phyloP scores from a whole-genome alignment of 2,888 invertebrate species.

The Drosophila cracens region DNA sequence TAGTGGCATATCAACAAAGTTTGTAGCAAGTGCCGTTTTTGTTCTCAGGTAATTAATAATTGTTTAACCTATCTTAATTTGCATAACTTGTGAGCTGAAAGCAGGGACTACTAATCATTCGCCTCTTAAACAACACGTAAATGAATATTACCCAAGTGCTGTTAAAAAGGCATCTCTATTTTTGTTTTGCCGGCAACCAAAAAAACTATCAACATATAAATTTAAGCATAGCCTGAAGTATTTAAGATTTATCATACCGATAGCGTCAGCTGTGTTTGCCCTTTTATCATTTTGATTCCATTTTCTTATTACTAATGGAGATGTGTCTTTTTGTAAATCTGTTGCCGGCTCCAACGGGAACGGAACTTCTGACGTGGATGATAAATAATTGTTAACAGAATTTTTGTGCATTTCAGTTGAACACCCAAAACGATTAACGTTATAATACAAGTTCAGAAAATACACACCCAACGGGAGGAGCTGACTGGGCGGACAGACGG shows the following conservation, averaged over 20 bases:
- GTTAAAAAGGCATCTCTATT: not conserved
- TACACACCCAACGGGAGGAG: conserved; percentile 3
- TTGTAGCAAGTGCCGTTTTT: conserved; percentile 22
- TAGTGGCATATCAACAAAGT: conserved; percentile 30
- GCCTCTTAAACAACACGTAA: not conserved
- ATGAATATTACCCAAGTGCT: not conserved
- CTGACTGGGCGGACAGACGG: conserved; percentile 1
- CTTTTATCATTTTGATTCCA: not conserved
- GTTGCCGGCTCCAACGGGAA: not conserved
- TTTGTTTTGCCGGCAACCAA: not conserved
- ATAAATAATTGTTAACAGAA: not conserved
- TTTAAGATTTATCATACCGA: not conserved
- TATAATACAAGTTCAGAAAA: not conserved
- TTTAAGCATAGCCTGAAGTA: not conserved
- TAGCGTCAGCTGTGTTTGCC: not conserved
- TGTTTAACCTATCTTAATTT: not conserved
- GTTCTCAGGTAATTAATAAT: conserved; percentile 28
- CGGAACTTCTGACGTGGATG: conserved; percentile 18
- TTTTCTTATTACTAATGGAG: not conserved
- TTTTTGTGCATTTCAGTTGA: conserved; percentile 8
- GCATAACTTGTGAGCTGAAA: not conserved
- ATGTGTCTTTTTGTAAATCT: not conserved
- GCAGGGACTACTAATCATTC: not conserved
- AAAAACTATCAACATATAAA: conserved; percentile 5
- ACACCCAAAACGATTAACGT: not conserved